Evolutionary conservation across 2,797 vertebrate genomes (phyloP), one percentile per base, ranked within the genome.

Genomic region (Alauda arvensis): DNA sequence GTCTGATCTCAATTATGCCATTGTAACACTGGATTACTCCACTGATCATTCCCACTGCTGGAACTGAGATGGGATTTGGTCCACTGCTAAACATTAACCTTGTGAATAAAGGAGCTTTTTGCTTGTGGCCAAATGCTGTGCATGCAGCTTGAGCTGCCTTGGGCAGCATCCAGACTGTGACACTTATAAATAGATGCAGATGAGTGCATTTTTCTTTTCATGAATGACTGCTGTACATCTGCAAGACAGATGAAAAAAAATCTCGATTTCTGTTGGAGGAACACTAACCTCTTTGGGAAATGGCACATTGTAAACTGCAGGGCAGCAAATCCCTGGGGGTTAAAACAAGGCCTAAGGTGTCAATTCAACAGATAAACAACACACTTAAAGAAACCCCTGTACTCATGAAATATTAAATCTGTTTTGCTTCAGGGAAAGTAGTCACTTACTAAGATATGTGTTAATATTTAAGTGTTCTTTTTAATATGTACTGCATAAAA

Each of bases 121-220:
- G 77, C 87, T 91, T 90, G 77, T 6, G 21, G 91, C 82, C 84
- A 94, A 91, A 91, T 85, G 84, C 84, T 91, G 68, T 56, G 74
- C 60, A 45, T n/a, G 74, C 51, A 92, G 67, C 70, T 85, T 78
- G 70, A 91, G 91, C 53, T 85, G 46, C 70, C 80, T 87, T 92
- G 85, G 63, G 56, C 24, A 81, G 24, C 26, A 62, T 83, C 83
- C 93, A 92, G 79, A 83, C 70, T 79, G 15, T 83, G 70, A 85
- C 83, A 77, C 79, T 91, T 78, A 78, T 37, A 94, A 94, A 94
- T 72, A 85, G 82, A 90, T 85, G 60, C 37, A 83, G 77, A 93
- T 80, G 63, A 92, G 55, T 37, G n/a, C 48, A 68, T 77, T 91
- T 93, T 87, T 53, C 63, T 85, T 88, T 76, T 77, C 84, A 89